Percentiles rank a stretch among this genome's conserved stretches.
phyloP scores from a whole-genome alignment of 2,113 vertebrate species.

The Gymnarchus niloticus region DNA sequence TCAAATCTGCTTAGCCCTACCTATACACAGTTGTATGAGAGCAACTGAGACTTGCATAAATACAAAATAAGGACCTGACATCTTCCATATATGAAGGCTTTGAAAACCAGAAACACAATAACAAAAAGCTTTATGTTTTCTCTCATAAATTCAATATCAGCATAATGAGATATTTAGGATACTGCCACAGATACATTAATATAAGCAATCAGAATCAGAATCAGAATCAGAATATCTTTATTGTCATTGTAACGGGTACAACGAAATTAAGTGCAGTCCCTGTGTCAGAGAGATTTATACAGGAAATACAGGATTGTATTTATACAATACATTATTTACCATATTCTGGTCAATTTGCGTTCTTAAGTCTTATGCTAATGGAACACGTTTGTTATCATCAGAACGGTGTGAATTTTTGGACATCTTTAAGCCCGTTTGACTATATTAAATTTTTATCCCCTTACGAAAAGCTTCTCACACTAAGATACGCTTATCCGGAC shows the following conservation, averaged over 20 bases:
- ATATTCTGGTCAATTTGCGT: neutral
- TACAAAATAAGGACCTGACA: neutral
- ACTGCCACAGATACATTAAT: neutral
- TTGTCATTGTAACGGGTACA: too few species aligned
- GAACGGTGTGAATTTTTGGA: too few species aligned
- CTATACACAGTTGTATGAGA: too few species aligned
- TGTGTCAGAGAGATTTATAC: too few species aligned
- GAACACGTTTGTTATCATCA: neutral
- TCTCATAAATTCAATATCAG: neutral
- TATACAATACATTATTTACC: neutral
- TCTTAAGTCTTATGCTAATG: neutral
- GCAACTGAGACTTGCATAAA: neutral
- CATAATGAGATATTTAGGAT: neutral
- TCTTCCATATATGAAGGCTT: neutral
- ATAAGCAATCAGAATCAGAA: too few species aligned
- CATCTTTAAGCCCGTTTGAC: too few species aligned
- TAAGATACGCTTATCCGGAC: neutral
- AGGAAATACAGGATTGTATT: too few species aligned
- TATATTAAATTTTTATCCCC: too few species aligned
- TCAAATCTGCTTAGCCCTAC: neutral
- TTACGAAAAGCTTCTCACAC: neutral
- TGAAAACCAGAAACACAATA: neutral
- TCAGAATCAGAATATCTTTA: too few species aligned
- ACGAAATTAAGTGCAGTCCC: too few species aligned
- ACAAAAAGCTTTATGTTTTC: neutral